These are phyloP conservation scores for Brenthis ino DNA, from an alignment of 2,888 invertebrate genomes.

Conservation along the genomic window DNA sequence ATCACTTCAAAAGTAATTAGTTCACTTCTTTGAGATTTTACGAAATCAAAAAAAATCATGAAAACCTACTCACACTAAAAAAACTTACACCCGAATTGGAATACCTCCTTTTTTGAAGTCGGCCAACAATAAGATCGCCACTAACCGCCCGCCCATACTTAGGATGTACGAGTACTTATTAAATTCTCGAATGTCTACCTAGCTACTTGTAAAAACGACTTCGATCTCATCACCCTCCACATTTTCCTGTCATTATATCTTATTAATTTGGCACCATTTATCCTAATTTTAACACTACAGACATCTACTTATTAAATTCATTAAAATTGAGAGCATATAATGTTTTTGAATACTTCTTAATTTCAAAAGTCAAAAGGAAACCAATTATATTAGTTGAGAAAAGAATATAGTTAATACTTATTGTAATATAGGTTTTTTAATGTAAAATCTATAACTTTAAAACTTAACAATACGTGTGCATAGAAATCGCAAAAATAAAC, in stretches of 20 bases:
- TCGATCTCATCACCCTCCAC: conserved; percentile 38
- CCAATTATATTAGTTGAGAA: background rate
- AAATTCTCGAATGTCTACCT: conserved; percentile 48
- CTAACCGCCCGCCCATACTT: background rate
- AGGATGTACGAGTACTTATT: conserved; percentile 9
- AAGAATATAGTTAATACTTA: background rate
- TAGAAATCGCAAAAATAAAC: conserved; percentile 7
- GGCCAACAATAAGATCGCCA: background rate
- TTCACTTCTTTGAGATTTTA: no score
- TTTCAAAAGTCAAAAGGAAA: background rate
- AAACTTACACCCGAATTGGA: no score
- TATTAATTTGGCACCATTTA: conserved; percentile 57
- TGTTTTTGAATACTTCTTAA: background rate
- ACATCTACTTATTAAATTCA: conserved; percentile 37
- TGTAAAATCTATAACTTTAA: conserved; percentile 14
- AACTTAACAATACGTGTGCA: conserved; percentile 5
- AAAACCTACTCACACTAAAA: no score
- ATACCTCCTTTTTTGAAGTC: no score
- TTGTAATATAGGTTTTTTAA: no score
- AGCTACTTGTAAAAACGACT: conserved; percentile 46
- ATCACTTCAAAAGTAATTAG: no score
- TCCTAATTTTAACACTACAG: conserved; percentile 32
- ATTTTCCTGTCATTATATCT: conserved; percentile 43
- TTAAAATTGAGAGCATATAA: conserved; percentile 21
- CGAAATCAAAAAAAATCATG: no score